A percentile compares a stretch with the other conserved stretches of the same genome.
Conservation (phyloP, 2,888 invertebrate genomes). For the Campopleginae sp. region DNA sequence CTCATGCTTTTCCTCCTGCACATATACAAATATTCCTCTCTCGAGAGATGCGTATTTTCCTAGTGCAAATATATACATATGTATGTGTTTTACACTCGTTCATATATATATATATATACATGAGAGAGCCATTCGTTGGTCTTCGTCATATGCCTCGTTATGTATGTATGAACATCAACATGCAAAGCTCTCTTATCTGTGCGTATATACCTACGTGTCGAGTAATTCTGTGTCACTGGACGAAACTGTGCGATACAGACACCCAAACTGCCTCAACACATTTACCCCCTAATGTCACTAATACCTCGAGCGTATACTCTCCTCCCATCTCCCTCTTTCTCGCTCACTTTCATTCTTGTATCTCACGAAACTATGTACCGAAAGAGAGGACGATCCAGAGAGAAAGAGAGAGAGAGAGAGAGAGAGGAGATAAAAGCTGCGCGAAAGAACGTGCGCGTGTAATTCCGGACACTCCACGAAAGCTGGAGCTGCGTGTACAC, state of each 20-base stretch:
- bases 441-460: slow-evolving; percentile 67
- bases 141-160: slow-evolving; percentile 12
- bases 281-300: slow-evolving; percentile 13
- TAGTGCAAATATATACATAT: neutral
- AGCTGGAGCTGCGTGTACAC: slow-evolving; percentile 38
- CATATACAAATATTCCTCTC: slow-evolving; percentile 44
- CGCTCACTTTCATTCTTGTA: slow-evolving; percentile 10
- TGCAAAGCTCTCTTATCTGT: neutral
- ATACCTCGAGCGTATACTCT: slow-evolving; percentile 8
- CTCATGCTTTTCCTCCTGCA: slow-evolving; percentile 29
- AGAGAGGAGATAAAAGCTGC: slow-evolving; percentile 59
- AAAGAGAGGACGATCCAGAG: neutral
- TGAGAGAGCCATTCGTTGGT: slow-evolving; percentile 16
- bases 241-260: neutral
- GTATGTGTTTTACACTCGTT: neutral
- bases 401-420: slow-evolving; percentile 4
- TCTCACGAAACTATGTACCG: slow-evolving; percentile 33
- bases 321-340: slow-evolving; percentile 49
- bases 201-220: neutral
- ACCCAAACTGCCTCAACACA: slow-evolving; percentile 29
- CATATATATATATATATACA: neutral
- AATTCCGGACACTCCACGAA: slow-evolving; percentile 20
- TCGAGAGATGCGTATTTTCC: slow-evolving; percentile 46
- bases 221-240: slow-evolving; percentile 22
- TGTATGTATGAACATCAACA: neutral